Evolutionary conservation across 2,888 invertebrate genomes (phyloP).

Genomic region (Aphodius granarius): DNA sequence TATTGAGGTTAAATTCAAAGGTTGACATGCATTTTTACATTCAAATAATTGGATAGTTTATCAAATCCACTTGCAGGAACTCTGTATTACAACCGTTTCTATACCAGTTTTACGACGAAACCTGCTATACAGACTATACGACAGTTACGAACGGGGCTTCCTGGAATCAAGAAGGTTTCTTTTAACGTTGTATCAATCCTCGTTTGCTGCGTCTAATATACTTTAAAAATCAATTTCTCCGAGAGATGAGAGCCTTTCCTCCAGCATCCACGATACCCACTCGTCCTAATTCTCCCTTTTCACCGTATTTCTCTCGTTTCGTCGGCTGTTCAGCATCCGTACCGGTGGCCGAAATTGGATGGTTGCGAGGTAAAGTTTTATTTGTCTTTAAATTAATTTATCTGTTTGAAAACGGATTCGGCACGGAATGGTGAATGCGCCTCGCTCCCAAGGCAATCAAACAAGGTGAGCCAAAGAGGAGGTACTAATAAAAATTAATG

Average conservation of each 20-base stretch:
- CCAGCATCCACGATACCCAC: neutral
- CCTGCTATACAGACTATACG: neutral
- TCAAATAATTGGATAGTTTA: too few species aligned
- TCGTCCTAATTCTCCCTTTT: neutral
- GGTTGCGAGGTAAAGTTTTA: slow-evolving; percentile 3
- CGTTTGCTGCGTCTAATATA: neutral
- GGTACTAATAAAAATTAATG: neutral
- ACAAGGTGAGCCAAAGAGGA: neutral
- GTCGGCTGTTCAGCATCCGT: neutral
- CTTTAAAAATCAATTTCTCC: neutral
- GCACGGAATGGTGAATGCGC: neutral
- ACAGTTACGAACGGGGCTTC: neutral
- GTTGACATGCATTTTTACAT: too few species aligned
- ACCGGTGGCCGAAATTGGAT: neutral
- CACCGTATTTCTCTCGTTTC: neutral
- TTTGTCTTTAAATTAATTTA: slow-evolving; percentile 14
- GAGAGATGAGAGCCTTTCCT: neutral
- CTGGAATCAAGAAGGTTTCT: neutral
- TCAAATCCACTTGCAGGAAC: too few species aligned
- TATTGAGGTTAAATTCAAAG: too few species aligned
- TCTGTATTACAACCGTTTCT: too few species aligned
- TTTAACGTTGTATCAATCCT: neutral
- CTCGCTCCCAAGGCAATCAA: neutral
- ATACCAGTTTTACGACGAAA: too few species aligned
- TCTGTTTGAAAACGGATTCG: slow-evolving; percentile 6